These are phyloP conservation scores for Solenopsis fugax DNA, from an alignment of 1,140 invertebrate genomes.

Conservation along the genomic window DNA sequence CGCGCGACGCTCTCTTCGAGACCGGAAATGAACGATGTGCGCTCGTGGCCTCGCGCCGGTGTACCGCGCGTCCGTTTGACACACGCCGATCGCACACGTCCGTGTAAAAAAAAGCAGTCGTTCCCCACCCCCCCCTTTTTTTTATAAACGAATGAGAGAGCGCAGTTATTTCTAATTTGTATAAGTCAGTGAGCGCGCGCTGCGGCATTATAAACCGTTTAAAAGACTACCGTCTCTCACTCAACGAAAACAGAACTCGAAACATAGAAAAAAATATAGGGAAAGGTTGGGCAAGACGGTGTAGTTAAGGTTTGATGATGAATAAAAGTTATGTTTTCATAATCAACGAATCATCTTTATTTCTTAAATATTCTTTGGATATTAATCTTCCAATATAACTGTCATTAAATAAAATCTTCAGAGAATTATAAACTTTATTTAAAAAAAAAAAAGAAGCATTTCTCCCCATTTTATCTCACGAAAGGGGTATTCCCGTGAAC, in stretches of 20 bases:
- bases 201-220: background rate
- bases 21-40: slow-evolving; percentile 69
- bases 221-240: background rate
- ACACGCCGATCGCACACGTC: background rate
- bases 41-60: slow-evolving; percentile 47
- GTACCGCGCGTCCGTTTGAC: slow-evolving; percentile 5
- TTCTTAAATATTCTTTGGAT: too few relatives aligned
- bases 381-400: too few relatives aligned
- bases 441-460: too few relatives aligned
- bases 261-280: background rate
- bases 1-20: slow-evolving; percentile 53
- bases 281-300: too few relatives aligned
- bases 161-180: slow-evolving; percentile 5
- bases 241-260: background rate
- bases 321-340: too few relatives aligned
- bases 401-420: too few relatives aligned
- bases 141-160: slow-evolving; percentile 17
- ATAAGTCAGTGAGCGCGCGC: background rate
- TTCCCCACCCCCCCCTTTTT: background rate
- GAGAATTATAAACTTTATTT: too few relatives aligned
- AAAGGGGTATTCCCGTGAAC: too few relatives aligned
- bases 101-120: slow-evolving; percentile 17
- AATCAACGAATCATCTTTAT: too few relatives aligned
- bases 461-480: too few relatives aligned
- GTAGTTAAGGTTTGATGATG: too few relatives aligned